Evolutionary conservation across 2,113 vertebrate genomes (phyloP).

Genomic region (Dipodomys ordii): DNA sequence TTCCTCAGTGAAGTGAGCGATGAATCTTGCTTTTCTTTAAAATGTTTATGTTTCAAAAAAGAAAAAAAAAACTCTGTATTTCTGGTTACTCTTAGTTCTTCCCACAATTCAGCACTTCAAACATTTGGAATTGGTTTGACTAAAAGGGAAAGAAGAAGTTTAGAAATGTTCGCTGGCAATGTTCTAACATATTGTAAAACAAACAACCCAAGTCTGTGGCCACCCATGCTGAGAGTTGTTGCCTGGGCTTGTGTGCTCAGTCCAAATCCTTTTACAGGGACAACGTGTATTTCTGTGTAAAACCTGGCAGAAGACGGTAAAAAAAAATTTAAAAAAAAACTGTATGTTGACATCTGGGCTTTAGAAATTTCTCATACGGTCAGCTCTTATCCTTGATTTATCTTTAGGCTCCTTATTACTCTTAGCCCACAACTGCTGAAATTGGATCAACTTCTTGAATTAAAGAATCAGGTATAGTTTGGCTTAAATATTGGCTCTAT

Average conservation of each 20-base stretch:
- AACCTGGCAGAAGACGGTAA: neutral
- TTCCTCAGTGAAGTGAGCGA: constrained; percentile 11
- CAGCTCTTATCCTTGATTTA: neutral
- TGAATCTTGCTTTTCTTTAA: constrained; percentile 51
- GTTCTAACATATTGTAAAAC: constrained; percentile 76
- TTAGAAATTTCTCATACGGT: neutral
- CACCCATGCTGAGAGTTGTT: constrained; percentile 69
- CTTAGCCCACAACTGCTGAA: neutral
- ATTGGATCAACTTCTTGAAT: neutral
- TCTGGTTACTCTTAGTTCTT: constrained; percentile 73
- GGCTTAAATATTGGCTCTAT: constrained; percentile 27
- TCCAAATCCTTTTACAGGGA: neutral
- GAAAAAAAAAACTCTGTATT: constrained; percentile 41
- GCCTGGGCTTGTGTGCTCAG: constrained; percentile 1
- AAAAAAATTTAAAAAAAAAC: neutral
- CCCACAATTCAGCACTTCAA: constrained; percentile 78
- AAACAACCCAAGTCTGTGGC: constrained; percentile 69
- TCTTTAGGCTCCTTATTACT: neutral
- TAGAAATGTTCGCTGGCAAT: constrained; percentile 77
- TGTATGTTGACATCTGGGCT: neutral
- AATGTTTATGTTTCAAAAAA: constrained; percentile 76
- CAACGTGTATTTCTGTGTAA: neutral
- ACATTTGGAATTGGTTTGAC: constrained; percentile 81
- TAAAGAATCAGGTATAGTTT: constrained; percentile 28
- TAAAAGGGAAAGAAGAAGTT: constrained; percentile 70